A percentile compares a stretch with the other conserved stretches of the same genome.
phyloP scores from a whole-genome alignment of 1,140 invertebrate genomes.

The Drosophila sproati region DNA sequence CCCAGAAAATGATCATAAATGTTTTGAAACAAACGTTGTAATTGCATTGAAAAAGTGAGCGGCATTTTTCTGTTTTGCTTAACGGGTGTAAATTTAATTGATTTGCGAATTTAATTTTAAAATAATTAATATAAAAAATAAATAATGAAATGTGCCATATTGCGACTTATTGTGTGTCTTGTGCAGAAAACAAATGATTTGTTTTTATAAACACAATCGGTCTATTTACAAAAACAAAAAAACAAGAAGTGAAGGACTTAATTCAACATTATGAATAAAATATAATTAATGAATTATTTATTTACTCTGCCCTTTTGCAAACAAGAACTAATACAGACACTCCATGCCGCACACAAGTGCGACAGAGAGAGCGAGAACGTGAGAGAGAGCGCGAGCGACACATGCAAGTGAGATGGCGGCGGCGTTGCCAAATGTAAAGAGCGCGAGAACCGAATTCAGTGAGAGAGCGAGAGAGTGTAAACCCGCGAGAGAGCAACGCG shows the following conservation, averaged over 20 bases:
- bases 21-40: background rate
- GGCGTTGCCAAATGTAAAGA: slow-evolving; percentile 75
- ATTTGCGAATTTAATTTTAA: background rate
- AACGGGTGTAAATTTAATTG: background rate
- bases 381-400: slow-evolving; percentile 5
- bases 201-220: too few relatives aligned
- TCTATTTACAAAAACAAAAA: background rate
- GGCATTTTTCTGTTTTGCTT: background rate
- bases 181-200: background rate
- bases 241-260: background rate
- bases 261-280: slow-evolving; percentile 2
- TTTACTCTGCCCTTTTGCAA: slow-evolving; percentile 64
- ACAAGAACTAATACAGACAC: slow-evolving; percentile 71
- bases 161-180: background rate
- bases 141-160: slow-evolving; percentile 1
- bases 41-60: background rate
- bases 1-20: too few relatives aligned
- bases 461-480: slow-evolving; percentile 53
- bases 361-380: slow-evolving; percentile 45
- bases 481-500: slow-evolving; percentile 32
- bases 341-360: slow-evolving; percentile 49
- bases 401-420: slow-evolving; percentile 71
- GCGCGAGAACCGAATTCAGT: slow-evolving; percentile 46
- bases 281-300: slow-evolving; percentile 61
- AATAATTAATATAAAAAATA: background rate